Percentiles rank a stretch among this genome's conserved stretches.
Evolutionary conservation across 2,797 vertebrate species (phyloP).

Genomic region (Phaenicophaeus curvirostris): DNA sequence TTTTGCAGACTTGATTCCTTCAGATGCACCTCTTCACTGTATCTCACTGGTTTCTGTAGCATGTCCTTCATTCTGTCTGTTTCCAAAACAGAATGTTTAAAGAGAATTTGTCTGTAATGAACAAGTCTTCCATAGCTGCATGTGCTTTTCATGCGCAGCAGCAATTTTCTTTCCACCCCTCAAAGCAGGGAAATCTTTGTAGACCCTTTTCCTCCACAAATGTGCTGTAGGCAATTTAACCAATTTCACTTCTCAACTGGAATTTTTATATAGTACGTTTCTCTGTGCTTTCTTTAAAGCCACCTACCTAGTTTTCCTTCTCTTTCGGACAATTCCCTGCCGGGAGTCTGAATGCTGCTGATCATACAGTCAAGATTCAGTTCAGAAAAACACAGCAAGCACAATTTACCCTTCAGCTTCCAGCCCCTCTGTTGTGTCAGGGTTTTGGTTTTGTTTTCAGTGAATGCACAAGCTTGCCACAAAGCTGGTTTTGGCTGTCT

Average conservation of each 20-base stretch:
- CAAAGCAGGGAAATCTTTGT: not conserved
- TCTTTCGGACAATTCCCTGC: constrained; percentile 40
- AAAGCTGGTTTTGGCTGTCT: not conserved
- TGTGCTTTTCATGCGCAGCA: not conserved
- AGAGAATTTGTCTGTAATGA: not conserved
- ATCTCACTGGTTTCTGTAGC: not conserved
- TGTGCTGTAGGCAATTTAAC: constrained; percentile 16
- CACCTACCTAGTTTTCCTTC: constrained; percentile 1
- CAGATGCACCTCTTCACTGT: not conserved
- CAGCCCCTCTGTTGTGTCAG: not conserved
- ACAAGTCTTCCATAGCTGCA: not conserved
- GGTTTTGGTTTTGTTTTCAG: constrained; percentile 21
- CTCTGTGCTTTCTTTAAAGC: constrained; percentile 20
- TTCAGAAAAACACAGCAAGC: constrained; percentile 47
- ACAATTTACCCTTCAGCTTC: constrained; percentile 44
- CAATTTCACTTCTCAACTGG: constrained; percentile 20
- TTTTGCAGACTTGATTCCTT: not conserved
- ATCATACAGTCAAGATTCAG: constrained; percentile 31
- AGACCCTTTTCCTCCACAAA: not conserved
- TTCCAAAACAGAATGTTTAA: not conserved
- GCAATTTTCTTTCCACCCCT: not conserved
- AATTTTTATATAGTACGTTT: constrained; percentile 34
- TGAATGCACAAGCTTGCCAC: not conserved
- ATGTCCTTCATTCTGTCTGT: not conserved
- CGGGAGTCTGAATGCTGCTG: constrained; percentile 47